A percentile compares a stretch with the other conserved stretches of the same genome.
phyloP scores from a whole-genome alignment of 2,797 vertebrate species.

The Phataginus tricuspis region DNA sequence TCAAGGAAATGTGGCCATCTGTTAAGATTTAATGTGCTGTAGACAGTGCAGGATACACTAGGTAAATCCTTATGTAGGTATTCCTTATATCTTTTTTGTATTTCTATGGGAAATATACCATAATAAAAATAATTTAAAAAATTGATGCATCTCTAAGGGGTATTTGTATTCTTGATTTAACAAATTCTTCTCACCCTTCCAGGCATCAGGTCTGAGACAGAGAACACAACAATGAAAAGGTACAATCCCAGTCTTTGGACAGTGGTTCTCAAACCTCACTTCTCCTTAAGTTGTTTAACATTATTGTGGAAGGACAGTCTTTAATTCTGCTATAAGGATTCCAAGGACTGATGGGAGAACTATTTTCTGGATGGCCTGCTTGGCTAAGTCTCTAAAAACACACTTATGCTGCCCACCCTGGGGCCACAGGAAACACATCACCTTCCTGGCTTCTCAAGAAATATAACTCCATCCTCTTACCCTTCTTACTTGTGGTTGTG shows the following conservation, averaged over 20 bases:
- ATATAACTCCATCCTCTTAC: neutral
- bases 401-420: neutral
- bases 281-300: neutral
- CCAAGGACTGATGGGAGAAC: neutral
- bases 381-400: neutral
- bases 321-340: neutral
- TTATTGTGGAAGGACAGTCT: neutral
- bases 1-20: conserved; percentile 6
- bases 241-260: neutral
- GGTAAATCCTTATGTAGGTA: neutral
- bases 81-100: neutral
- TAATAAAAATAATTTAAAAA: conserved; percentile 23
- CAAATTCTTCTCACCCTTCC: neutral
- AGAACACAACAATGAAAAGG: neutral
- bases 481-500: neutral
- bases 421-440: neutral
- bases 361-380: neutral
- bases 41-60: neutral
- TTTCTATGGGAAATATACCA: conserved; percentile 32
- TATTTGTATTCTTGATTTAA: conserved; percentile 34
- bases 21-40: neutral
- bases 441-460: neutral
- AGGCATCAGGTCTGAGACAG: neutral
- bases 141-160: neutral
- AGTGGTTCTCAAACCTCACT: neutral